phyloP scores from a whole-genome alignment of 2,888 invertebrate genomes.

The Xestia c-nigrum region DNA sequence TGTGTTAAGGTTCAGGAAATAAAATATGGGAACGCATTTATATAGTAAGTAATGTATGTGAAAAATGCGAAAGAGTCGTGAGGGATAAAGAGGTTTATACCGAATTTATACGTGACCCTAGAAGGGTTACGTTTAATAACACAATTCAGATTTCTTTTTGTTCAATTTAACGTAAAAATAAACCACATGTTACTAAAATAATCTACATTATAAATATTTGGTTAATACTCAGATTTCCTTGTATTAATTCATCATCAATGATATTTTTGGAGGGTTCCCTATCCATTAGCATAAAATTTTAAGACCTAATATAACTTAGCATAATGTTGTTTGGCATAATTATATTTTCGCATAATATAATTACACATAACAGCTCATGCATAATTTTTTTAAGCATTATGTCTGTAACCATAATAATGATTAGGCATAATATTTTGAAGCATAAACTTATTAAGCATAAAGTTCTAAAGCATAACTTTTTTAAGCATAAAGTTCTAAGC shows the following conservation, averaged over 20 bases:
- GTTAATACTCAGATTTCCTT: neutral
- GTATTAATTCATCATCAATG: neutral
- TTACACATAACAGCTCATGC: too few relatives aligned
- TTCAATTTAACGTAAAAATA: neutral
- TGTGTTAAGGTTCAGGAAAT: slow-evolving; percentile 25
- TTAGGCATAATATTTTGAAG: too few relatives aligned
- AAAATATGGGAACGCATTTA: slow-evolving; percentile 8
- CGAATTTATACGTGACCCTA: neutral
- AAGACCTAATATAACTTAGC: too few relatives aligned
- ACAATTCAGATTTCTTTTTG: neutral
- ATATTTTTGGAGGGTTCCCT: neutral
- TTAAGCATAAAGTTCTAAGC: too few relatives aligned
- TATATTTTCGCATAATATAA: too few relatives aligned
- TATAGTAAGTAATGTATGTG: neutral
- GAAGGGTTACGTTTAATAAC: neutral
- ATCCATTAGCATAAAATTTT: too few relatives aligned
- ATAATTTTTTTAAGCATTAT: too few relatives aligned
- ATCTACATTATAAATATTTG: neutral
- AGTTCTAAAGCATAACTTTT: too few relatives aligned
- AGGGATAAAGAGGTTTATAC: neutral
- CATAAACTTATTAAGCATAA: too few relatives aligned
- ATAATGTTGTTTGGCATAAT: too few relatives aligned
- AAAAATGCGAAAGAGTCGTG: slow-evolving; percentile 6
- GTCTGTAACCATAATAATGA: too few relatives aligned
- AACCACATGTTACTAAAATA: neutral